Percentiles rank a stretch among this genome's conserved stretches.
phyloP scores from a whole-genome alignment of 2,113 vertebrate species.

The Petaurus breviceps region DNA sequence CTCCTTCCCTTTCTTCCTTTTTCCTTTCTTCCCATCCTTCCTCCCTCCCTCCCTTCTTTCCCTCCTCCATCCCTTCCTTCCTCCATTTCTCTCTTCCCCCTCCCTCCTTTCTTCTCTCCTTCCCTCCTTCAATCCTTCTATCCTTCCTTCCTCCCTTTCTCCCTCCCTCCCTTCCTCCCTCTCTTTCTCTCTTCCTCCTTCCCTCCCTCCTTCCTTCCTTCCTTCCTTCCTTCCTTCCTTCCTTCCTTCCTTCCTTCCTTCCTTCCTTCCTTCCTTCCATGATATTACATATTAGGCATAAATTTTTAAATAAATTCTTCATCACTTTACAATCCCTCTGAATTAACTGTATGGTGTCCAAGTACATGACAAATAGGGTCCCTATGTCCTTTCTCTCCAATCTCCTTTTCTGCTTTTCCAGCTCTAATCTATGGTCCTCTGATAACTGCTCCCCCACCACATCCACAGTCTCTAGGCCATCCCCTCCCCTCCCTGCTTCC shows the following conservation, averaged over 20 bases:
- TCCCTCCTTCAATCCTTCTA: fast-evolving
- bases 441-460: background rate
- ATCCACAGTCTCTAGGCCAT: background rate
- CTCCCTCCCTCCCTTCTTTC: background rate
- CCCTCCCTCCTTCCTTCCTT: background rate
- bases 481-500: background rate
- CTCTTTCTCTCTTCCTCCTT: background rate
- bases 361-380: background rate
- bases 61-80: no score
- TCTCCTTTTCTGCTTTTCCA: background rate
- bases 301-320: background rate
- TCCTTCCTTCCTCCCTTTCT: background rate
- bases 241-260: background rate
- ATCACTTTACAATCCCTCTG: background rate
- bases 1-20: fast-evolving
- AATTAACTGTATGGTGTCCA: background rate
- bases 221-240: background rate
- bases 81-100: fast-evolving
- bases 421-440: background rate
- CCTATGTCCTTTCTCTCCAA: background rate
- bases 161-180: background rate
- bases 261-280: background rate
- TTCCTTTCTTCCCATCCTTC: no score
- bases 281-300: background rate
- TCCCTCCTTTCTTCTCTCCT: fast-evolving